Evolutionary conservation across 2,113 vertebrate genomes (phyloP), one percentile per base, ranked within the genome.

Genomic region (Malurus alboscapulatus): DNA sequence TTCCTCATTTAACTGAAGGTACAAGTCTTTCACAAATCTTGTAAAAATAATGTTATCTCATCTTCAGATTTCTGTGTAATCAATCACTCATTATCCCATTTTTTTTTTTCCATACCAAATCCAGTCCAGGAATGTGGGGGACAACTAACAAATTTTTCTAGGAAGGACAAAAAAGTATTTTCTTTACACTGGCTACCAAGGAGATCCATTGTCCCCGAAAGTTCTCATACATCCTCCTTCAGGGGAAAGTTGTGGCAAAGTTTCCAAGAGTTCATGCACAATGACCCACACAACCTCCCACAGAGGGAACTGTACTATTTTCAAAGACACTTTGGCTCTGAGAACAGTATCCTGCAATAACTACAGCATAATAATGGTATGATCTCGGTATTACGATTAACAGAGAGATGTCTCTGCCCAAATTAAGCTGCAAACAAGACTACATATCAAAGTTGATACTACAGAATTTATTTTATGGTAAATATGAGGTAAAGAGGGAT

Each of bases 341-440:
- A 25, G 44, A 30, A 25, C 8, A 58, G 3, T 11, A 40, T n/a
- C 15, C 32, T 48, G 42, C 24, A 36, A n/a, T 0, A 0, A n/a
- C 45, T 58, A 44, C 10, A 42, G 34, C 11, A 51, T 67, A 58
- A 36, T 21, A 21, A 36, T 44, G 4, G 30, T 75, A 25, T 26
- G 4, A 67, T 36, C 20, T 36, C 34, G 40, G 17, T 63, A 27
- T 18, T n/a, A 18, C 0, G 0, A 17, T 58, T 75, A 50, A 34
- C 17, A 66, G 42, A 44, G 16, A 34, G 25, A 34, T 66, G 16
- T 10, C 34, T 30, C 65, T 75, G 30, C 10, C 44, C 6, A 12
- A 57, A 50, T 26, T 30, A 42, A 50, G 36, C 8, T 36, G 7
- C 36, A 58, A 66, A 53, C 18, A 55, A 55, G 12, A 63, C 22